Conservation (phyloP, 64 coral and sea anemone species). For the Platygyra sinensis region DNA sequence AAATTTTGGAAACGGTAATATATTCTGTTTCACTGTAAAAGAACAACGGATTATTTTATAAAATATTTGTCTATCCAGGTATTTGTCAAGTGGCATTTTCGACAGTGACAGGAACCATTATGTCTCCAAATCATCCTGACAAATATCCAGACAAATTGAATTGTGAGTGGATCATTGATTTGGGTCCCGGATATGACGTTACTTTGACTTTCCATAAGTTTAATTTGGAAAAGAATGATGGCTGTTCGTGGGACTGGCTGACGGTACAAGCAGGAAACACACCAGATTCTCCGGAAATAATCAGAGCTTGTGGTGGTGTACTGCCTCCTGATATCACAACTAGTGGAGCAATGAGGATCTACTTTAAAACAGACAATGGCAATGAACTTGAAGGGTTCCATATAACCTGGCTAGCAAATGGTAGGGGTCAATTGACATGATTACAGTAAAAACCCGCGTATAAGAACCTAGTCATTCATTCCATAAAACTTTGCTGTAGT, state of each 20-base stretch:
- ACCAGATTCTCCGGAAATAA: background rate
- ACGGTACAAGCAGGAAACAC: conserved; percentile 35
- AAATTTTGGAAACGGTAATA: too few relatives aligned
- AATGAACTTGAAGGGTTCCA: conserved; percentile 78
- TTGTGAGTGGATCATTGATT: conserved; percentile 12
- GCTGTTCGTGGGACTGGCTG: conserved; percentile 68
- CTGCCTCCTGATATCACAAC: conserved; percentile 37
- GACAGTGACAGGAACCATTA: conserved; percentile 33
- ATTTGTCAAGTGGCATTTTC: conserved; percentile 26
- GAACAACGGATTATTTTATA: too few relatives aligned
- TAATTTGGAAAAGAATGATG: conserved; percentile 37
- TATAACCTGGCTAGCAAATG: conserved; percentile 24
- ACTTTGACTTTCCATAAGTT: conserved; percentile 69
- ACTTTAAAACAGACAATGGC: conserved; percentile 52
- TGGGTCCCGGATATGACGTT: conserved; percentile 56
- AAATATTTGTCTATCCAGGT: conserved; percentile 21
- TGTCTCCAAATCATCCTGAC: conserved; percentile 63
- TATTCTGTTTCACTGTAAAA: too few relatives aligned
- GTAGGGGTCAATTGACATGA: too few relatives aligned
- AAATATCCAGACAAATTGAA: conserved; percentile 35
- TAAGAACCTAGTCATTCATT: too few relatives aligned
- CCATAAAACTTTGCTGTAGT: too few relatives aligned
- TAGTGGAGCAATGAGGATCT: conserved; percentile 77
- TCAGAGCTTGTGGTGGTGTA: conserved; percentile 18
- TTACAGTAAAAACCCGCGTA: too few relatives aligned